Conservation (phyloP, 2,113 vertebrate genomes). For the Apteryx owenii region DNA sequence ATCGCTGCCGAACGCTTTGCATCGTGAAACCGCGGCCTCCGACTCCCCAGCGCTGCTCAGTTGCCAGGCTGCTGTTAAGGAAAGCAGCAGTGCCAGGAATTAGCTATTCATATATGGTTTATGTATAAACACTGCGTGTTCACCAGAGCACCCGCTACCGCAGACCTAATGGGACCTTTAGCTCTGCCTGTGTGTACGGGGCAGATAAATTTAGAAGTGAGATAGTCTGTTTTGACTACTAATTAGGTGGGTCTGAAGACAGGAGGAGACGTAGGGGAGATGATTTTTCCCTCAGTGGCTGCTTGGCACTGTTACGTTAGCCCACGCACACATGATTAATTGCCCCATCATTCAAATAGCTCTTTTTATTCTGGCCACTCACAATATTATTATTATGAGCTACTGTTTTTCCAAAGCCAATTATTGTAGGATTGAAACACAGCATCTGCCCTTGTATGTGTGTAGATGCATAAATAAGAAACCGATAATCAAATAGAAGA, state of each 20-base stretch:
- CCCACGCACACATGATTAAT: slow-evolving; percentile 77
- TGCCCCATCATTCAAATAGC: slow-evolving; percentile 78
- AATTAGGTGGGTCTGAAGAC: slow-evolving; percentile 47
- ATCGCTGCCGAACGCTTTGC: neutral
- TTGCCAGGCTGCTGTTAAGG: neutral
- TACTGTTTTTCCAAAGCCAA: slow-evolving; percentile 77
- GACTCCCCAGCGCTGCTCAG: neutral
- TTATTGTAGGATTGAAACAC: slow-evolving; percentile 77
- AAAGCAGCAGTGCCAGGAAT: neutral
- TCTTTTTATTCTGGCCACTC: slow-evolving; percentile 74
- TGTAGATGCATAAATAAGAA: slow-evolving; percentile 62
- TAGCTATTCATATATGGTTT: neutral
- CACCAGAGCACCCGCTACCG: neutral
- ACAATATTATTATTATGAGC: slow-evolving; percentile 81
- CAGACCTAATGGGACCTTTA: neutral
- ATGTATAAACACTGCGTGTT: neutral
- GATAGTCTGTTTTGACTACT: slow-evolving; percentile 39
- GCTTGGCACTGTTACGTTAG: slow-evolving; percentile 63
- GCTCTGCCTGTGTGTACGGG: neutral
- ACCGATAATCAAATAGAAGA: slow-evolving; percentile 46
- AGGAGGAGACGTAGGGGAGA: slow-evolving; percentile 55
- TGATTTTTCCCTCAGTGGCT: slow-evolving; percentile 33
- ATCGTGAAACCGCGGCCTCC: neutral
- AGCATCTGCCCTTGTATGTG: slow-evolving; percentile 35
- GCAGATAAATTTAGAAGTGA: neutral